Evolutionary conservation across 2,113 vertebrate genomes (phyloP).

Genomic region (Miniopterus natalensis): DNA sequence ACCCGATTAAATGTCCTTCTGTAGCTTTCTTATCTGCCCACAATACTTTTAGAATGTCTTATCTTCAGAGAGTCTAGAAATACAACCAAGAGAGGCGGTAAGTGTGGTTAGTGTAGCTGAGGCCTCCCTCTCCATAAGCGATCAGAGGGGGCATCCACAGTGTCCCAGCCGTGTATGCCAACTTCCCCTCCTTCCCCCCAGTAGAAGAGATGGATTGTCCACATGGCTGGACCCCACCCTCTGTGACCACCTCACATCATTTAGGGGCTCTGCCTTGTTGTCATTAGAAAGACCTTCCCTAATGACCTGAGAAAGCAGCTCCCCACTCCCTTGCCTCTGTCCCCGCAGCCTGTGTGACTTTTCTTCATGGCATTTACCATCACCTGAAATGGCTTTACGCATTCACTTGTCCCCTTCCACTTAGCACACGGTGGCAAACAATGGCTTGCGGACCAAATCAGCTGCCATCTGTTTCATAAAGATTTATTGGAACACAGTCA

Average conservation of each 20-base stretch:
- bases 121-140: not conserved
- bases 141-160: not conserved
- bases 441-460: not conserved
- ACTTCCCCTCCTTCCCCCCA: not conserved
- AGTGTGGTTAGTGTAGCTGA: not conserved
- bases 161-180: not conserved
- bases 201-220: not conserved
- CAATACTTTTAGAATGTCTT: not conserved
- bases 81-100: not conserved
- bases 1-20: not conserved
- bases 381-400: not conserved
- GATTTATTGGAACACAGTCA: not conserved
- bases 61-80: not conserved
- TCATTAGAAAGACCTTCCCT: not conserved
- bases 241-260: not conserved
- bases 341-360: not conserved
- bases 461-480: not conserved
- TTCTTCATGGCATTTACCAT: not conserved
- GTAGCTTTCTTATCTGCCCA: not conserved
- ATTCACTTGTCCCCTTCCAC: not conserved
- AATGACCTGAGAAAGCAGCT: not conserved
- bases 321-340: not conserved
- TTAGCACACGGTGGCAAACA: not conserved
- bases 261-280: not conserved
- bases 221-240: not conserved